Base-by-base conservation (phyloP, 2,113 vertebrate species). In the Rhea pennata region DNA sequence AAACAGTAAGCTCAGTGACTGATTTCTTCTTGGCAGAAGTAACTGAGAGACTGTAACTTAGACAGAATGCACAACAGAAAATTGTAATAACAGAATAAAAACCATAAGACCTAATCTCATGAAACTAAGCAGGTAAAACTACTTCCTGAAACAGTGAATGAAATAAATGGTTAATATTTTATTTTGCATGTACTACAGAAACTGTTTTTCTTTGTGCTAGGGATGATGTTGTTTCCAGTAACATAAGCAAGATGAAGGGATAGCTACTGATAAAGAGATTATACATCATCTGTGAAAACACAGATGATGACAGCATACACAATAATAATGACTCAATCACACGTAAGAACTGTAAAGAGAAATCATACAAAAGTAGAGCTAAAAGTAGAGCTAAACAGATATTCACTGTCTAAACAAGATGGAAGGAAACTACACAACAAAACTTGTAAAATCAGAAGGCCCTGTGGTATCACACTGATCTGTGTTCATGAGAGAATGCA, bases 291-390 rank as follows among this genome's bases (percentile, higher is more conserved):
- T 79, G 44, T 65, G 59, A 89, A 94, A 92, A 78, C 44, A 33
- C 61, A 94, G 48, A 53, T 84, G 66, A 78, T 23, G 15, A 91
- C 11, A 76, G 40, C n/a, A 93, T 75, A 75, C 69, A 56, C 39
- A 79, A 21, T 69, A 69, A 74, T 17, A 31, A 84, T 5, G 9
- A 61, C 29, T 77, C 65, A 27, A 56, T 78, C 69, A 88, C 51
- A 84, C 1, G 2, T 46, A 84, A 78, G 16, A 27, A 61, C 74
- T 74, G 62, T 21, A 62, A 86, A 94, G 54, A 88, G 29, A 88
- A 94, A 78, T 27, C 6, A 65, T 12, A 26, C 10, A 80, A 46
- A 16, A 83, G 16, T 50, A 84, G 65, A 77, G 5, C 16, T 74
- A 75, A 46, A 20, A 86, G 5, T 50, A 84, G 65, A 77, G 5